Evolutionary conservation across 2,888 invertebrate genomes (phyloP), one percentile per base, ranked within the genome.

Genomic region (Andrena haemorrhoa): DNA sequence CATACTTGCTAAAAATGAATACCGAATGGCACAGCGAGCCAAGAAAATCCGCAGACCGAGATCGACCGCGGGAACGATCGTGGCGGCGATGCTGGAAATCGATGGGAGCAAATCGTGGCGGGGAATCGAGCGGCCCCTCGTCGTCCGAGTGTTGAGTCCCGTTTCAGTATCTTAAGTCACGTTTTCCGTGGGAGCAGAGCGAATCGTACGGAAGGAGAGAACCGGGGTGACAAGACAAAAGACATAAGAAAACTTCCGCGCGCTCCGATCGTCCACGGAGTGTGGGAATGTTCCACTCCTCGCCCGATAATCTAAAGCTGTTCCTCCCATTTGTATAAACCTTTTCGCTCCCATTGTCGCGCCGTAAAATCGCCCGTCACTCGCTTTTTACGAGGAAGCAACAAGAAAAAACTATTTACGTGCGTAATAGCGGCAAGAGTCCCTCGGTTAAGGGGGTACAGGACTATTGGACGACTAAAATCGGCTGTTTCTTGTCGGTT

Each of bases 131-230:
- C 49, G 47, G 7, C 35, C 41, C 41, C 16, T 60, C 2, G 20
- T 58, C 29, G 76, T 61, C 56, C 60, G 58, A 68, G 77, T 70
- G 73, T 81, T 58, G 64, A 82, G 69, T 68, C 47, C 53, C 35
- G 72, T 56, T 56, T 56, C 23, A 10, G 31, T 58, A 58, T 63
- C 23, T 49, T 49, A 64, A 76, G 75, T 88, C 86, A 88, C 91
- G 90, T 91, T 85, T 90, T 89, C 86, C 89, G 84, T 85, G 89
- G 90, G 89, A 91, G 91, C 91, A 88, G 75, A 86, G 85, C 90
- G 89, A 90, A 90, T 89, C 82, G 87, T 88, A 83, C 79, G 81
- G 74, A 69, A 79, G 71, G 79, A 74, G 85, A 81, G 79, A 56
- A 56, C 56, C 83, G 83, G 86, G 86, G 87, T 89, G 89, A 90